Percentiles rank a stretch among this genome's conserved stretches.
Evolutionary conservation across 2,888 invertebrate species (phyloP).

Genomic region (Rhynchonema sp.): DNA sequence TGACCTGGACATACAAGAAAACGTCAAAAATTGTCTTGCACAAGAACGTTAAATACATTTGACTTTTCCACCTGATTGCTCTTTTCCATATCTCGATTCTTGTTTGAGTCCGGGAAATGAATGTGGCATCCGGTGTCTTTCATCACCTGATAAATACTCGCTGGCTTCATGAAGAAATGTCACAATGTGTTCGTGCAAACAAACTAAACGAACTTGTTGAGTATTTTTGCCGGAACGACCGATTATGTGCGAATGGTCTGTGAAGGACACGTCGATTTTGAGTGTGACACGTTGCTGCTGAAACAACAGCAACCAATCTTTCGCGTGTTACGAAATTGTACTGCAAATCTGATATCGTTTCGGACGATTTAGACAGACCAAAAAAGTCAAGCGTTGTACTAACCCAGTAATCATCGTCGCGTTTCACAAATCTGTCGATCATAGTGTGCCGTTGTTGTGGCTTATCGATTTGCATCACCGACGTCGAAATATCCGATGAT

Average conservation of each 20-base stretch:
- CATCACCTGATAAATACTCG: too few relatives aligned
- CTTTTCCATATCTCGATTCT: conserved; percentile 73
- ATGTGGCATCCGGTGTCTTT: conserved; percentile 89
- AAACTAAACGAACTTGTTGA: too few relatives aligned
- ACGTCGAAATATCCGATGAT: too few relatives aligned
- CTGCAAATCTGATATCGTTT: background rate
- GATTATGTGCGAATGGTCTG: conserved; percentile 94
- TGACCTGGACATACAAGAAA: background rate
- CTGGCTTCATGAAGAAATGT: too few relatives aligned
- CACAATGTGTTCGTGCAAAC: too few relatives aligned
- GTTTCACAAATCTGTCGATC: background rate
- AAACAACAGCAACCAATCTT: conserved; percentile 6
- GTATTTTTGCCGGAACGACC: conserved; percentile 50
- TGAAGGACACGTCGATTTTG: conserved; percentile 95
- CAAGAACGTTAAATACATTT: background rate
- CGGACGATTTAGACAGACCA: too few relatives aligned
- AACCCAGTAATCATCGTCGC: background rate
- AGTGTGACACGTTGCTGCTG: conserved; percentile 73
- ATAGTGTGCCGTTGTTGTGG: too few relatives aligned
- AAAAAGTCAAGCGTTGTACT: background rate
- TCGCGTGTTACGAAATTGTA: background rate
- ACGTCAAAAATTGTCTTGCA: background rate
- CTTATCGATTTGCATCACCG: too few relatives aligned
- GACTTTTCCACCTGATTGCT: conserved; percentile 79
- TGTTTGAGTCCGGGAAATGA: conserved; percentile 93